Percentiles rank a stretch among this genome's conserved stretches.
These are phyloP conservation scores for Phragmatobia fuliginosa DNA, from an alignment of 2,888 invertebrate genomes.

Conservation along the genomic window DNA sequence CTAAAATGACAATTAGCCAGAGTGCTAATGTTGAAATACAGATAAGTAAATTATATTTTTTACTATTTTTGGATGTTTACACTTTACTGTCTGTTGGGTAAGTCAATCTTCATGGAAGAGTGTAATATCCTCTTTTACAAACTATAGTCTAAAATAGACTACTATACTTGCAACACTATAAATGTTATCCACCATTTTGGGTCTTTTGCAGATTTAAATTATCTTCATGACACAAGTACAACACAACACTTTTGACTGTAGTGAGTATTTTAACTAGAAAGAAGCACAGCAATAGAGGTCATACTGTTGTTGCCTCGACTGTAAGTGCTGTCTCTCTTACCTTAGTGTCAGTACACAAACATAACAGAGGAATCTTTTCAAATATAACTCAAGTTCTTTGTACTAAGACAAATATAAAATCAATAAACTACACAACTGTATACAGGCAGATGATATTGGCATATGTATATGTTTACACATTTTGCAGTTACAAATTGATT, in stretches of 20 bases:
- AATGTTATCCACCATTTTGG: too few species aligned
- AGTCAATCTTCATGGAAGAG: too few species aligned
- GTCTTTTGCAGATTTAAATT: too few species aligned
- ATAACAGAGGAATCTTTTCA: background rate
- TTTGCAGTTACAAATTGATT: too few species aligned
- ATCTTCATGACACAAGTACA: too few species aligned
- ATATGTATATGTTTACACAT: too few species aligned
- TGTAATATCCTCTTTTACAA: background rate
- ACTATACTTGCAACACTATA: background rate
- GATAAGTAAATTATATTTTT: too few species aligned
- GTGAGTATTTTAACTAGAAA: background rate
- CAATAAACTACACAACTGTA: too few species aligned
- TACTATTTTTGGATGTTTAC: too few species aligned
- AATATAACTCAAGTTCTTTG: background rate
- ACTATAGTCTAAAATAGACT: background rate
- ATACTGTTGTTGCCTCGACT: background rate
- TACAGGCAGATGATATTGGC: background rate
- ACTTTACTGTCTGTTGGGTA: too few species aligned
- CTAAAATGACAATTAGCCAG: too few species aligned
- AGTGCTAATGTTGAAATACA: too few species aligned
- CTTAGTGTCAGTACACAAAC: background rate
- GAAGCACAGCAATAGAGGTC: background rate
- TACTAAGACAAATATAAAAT: background rate
- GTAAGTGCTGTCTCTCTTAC: background rate
- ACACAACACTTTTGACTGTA: background rate